Evolutionary conservation across 2,888 invertebrate genomes (phyloP), one percentile per base, ranked within the genome.

Genomic region (Cabera pusaria): DNA sequence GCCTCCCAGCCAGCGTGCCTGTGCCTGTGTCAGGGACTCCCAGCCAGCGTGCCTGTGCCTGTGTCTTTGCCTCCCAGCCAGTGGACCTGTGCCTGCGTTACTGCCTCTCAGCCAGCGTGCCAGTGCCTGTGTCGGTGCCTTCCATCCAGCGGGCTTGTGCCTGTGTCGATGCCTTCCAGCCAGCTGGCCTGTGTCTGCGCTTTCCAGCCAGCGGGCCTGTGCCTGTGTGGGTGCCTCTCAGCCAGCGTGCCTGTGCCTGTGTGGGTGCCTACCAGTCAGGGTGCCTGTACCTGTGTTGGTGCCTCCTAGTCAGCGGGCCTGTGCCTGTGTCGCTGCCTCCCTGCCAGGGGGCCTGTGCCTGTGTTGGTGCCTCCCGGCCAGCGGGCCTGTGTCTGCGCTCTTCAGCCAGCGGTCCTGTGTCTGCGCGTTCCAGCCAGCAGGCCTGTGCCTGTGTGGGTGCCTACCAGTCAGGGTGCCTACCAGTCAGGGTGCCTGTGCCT

Each of bases 51-150:
- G 21, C 11, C 3, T 17, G 6, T 9, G 6, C 8, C 27, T 21
- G 28, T 18, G 12, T 3, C 14, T 23, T 8, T 3, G 8, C 12
- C 29, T 5, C 5, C 3, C 14, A 14, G 25, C 7, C 20, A 11
- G 22, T 16, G 21, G 10, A 6, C 6, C n/a, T 23, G 12, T 5
- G 17, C 32, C 33, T 25, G 23, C 14, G 7, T 21, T 3, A n/a
- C n/a, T 14, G 3, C 6, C 27, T 3, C 19, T 8, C 17, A 16
- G 3, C 10, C 22, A 22, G 22, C 20, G 7, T n/a, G 22, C 10
- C 6, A 10, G 6, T 6, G 11, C 6, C 32, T 10, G 17, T 14
- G 20, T 20, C 6, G 10, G 6, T n/a, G 10, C 17, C 6, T 11
- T 20, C 3, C 19, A 28, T 6, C 19, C 20, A 11, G 20, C 19